Conservation (phyloP, 1,140 invertebrate genomes). For the Plodia interpunctella region DNA sequence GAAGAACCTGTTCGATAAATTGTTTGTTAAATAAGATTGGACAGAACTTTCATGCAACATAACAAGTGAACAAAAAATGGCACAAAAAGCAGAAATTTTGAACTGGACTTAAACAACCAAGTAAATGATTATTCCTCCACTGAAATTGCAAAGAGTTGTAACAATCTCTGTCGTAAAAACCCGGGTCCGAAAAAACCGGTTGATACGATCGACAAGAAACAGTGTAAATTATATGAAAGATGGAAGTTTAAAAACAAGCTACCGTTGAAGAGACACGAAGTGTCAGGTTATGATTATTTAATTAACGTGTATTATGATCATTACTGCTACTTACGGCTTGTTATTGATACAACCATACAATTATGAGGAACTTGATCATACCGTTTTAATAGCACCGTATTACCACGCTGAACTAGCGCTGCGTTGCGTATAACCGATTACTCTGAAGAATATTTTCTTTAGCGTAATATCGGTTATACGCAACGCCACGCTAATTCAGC, state of each 20-base stretch:
- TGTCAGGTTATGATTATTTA: constrained; percentile 1
- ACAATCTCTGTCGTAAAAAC: background rate
- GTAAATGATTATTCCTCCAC: too few relatives aligned
- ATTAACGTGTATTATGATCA: constrained; percentile 3
- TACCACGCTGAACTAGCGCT: background rate
- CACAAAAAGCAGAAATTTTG: too few relatives aligned
- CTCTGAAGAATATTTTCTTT: background rate
- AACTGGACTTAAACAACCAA: too few relatives aligned
- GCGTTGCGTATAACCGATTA: background rate
- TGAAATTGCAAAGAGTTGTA: too few relatives aligned
- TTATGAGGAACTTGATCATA: background rate
- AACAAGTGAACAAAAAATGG: too few relatives aligned
- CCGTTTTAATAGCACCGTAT: constrained; percentile 2
- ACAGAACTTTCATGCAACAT: background rate
- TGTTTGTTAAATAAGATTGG: background rate
- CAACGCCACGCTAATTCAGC: too few relatives aligned
- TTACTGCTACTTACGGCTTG: background rate
- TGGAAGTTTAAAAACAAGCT: background rate
- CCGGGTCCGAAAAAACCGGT: background rate
- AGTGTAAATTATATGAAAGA: background rate
- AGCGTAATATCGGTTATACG: too few relatives aligned
- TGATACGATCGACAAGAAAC: background rate
- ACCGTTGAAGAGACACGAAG: background rate
- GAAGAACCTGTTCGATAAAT: background rate
- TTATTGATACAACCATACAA: constrained; percentile 4